Evolutionary conservation across 2,797 vertebrate species (phyloP), one percentile per base, ranked within the genome.

Genomic region (Acrocephalus scirpaceus): DNA sequence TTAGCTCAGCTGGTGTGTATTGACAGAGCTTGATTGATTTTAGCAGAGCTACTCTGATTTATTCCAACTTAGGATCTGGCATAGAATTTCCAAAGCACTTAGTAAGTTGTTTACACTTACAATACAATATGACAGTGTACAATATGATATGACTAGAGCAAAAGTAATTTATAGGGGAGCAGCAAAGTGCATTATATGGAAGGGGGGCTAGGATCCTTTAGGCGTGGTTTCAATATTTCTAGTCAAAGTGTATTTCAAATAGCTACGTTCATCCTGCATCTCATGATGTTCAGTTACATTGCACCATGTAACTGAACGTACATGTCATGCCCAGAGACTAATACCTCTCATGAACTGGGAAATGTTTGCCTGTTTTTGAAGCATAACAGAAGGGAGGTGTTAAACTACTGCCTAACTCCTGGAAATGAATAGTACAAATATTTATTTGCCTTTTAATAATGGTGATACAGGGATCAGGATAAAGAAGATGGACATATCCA

Each of bases 321-420:
- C 23, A 30, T 58, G 54, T 47, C 1, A 0, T 42, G 57, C 72
- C 67, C 58, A 93, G 60, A 93, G 66, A 77, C 25, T 42, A 61
- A 74, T 72, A 57, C 29, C 20, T 70, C 36, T 57, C n/a, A 56
- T 34, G 61, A 90, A 60, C 77, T 77, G 81, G 86, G 79, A 92
- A 56, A 88, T 23, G 9, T 50, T 82, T 66, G 60, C 65, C 92
- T 91, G 50, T 72, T 93, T 95, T 89, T 86, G 83, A 92, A 79
- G 27, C 18, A 48, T 40, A 66, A 78, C 8, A 27, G 70, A 87
- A 88, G 14, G 26, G 62, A 77, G 38, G 30, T 73, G 42, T 90
- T 88, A 86, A 90, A 85, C 82, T 94, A 32, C 51, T 71, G 38
- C n/a, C 57, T 92, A 72, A 70, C 19, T 72, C 50, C 34, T 81